These are phyloP conservation scores for Gadopsis marmoratus DNA, from an alignment of 2,797 vertebrate genomes.

Conservation along the genomic window DNA sequence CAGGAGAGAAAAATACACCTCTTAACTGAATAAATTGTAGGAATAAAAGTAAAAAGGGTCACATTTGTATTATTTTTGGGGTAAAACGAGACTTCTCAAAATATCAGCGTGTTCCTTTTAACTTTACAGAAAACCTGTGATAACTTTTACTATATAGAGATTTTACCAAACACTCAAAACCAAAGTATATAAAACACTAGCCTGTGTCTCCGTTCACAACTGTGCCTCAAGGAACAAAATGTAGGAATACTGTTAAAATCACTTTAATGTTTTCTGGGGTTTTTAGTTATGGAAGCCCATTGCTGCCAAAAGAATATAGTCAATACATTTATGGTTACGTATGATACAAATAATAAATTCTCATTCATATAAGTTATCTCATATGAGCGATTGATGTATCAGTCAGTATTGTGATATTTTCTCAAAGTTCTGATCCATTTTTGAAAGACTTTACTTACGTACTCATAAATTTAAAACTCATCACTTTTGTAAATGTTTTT, in stretches of 20 bases:
- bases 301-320: background rate
- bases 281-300: background rate
- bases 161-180: background rate
- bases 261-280: background rate
- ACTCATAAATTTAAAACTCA: background rate
- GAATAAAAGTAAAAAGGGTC: background rate
- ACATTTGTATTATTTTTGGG: background rate
- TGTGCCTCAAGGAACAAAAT: slow-evolving; percentile 13
- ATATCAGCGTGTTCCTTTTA: slow-evolving; percentile 6
- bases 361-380: background rate
- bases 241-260: background rate
- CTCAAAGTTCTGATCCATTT: too few species aligned
- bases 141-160: background rate
- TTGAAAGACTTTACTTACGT: background rate
- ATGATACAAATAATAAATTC: background rate
- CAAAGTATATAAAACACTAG: background rate
- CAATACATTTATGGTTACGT: background rate
- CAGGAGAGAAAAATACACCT: background rate
- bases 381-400: background rate
- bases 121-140: background rate
- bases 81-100: background rate
- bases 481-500: background rate
- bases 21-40: background rate
- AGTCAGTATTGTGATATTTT: background rate
- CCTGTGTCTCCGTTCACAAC: background rate